These are phyloP conservation scores for Eupithecia subumbrata DNA, from an alignment of 2,888 invertebrate genomes.

Conservation along the genomic window DNA sequence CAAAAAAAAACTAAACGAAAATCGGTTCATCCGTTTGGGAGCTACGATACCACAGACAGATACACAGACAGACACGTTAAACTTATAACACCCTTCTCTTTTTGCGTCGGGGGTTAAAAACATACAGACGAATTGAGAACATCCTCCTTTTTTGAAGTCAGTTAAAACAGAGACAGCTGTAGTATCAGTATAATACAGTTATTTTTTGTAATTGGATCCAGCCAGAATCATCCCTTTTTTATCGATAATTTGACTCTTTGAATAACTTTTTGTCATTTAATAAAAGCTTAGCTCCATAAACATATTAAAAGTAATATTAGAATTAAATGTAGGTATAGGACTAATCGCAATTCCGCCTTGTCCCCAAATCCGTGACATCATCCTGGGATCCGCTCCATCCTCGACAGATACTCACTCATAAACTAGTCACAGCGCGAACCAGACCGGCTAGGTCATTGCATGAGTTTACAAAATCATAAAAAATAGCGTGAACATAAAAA, in stretches of 20 bases:
- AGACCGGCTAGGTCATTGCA: not conserved
- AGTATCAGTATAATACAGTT: not conserved
- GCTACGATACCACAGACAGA: no score
- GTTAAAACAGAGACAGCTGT: not conserved
- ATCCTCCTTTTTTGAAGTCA: no score
- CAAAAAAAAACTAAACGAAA: no score
- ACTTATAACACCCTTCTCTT: no score
- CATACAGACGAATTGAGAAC: no score
- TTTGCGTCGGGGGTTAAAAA: no score
- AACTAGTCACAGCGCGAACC: constrained; percentile 5
- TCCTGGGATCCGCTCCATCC: constrained; percentile 5
- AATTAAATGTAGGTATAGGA: not conserved
- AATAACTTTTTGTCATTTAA: not conserved
- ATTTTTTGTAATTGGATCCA: no score
- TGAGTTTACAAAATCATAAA: not conserved
- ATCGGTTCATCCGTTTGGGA: no score
- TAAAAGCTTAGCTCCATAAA: not conserved
- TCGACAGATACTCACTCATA: constrained; percentile 13
- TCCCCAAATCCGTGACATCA: constrained; percentile 24
- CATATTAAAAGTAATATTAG: not conserved
- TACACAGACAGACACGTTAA: no score
- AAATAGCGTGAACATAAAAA: no score
- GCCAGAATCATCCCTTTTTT: no score
- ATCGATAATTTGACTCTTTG: no score
- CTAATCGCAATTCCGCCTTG: constrained; percentile 6